Percentiles rank a stretch among this genome's conserved stretches.
Conservation (phyloP, 2,113 vertebrate genomes). For the Apistogramma diplotaenia region DNA sequence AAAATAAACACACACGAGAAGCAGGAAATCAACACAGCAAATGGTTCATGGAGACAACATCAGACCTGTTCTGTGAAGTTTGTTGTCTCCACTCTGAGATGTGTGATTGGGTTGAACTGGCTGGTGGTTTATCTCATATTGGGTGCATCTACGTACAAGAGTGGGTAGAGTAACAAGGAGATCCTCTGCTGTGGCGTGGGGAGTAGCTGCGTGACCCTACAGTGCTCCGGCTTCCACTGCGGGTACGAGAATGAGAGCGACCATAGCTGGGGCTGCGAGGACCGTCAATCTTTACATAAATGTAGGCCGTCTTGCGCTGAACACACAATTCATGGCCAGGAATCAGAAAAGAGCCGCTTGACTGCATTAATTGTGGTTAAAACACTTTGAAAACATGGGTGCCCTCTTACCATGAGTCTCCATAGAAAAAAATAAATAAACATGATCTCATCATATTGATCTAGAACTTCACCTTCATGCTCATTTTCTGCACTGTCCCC, state of each 20-base stretch:
- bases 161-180: constrained; percentile 79
- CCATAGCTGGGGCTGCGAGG: constrained; percentile 86
- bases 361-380: neutral
- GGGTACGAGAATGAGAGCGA: constrained; percentile 81
- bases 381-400: neutral
- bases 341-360: neutral
- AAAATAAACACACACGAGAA: neutral
- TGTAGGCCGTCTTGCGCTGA: constrained; percentile 88
- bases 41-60: neutral
- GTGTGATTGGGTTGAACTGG: neutral
- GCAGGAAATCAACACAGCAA: neutral
- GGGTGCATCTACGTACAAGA: constrained; percentile 67
- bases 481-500: neutral
- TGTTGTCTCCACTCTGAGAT: neutral
- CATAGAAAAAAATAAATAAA: neutral
- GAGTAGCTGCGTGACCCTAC: constrained; percentile 83
- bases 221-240: constrained; percentile 74
- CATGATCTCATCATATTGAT: neutral
- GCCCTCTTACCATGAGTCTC: neutral
- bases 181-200: constrained; percentile 83
- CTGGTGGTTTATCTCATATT: neutral
- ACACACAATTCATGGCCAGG: constrained; percentile 13
- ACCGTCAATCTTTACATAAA: constrained; percentile 84
- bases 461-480: neutral
- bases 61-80: neutral